These are phyloP conservation scores for Volucella inanis DNA, from an alignment of 2,888 invertebrate genomes.

Conservation along the genomic window DNA sequence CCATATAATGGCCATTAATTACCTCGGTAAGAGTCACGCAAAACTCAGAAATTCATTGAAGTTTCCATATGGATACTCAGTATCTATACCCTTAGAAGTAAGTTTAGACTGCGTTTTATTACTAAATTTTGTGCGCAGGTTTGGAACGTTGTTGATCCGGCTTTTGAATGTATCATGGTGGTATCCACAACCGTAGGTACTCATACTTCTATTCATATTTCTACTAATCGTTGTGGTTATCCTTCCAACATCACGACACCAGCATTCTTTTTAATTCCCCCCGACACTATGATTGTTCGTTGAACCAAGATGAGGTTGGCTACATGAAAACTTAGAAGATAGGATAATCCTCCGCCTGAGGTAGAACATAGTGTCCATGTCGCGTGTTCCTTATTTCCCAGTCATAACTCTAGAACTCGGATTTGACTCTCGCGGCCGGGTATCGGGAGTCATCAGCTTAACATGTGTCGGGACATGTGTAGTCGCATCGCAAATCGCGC, in stretches of 20 bases:
- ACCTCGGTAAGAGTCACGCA: constrained; percentile 64
- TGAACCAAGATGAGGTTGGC: constrained; percentile 8
- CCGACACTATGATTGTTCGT: constrained; percentile 36
- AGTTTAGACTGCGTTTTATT: constrained; percentile 64
- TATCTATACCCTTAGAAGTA: constrained; percentile 43
- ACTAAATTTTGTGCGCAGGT: constrained; percentile 44
- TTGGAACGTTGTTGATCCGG: constrained; percentile 4
- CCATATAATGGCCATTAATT: constrained; percentile 71
- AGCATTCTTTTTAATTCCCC: constrained; percentile 15
- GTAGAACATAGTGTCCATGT: constrained; percentile 40
- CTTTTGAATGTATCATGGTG: constrained; percentile 37
- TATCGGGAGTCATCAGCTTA: constrained; percentile 68
- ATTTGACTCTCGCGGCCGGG: constrained; percentile 63
- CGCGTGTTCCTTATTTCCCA: constrained; percentile 71
- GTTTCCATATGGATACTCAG: too few species aligned
- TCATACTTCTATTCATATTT: too few species aligned
- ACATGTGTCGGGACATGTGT: constrained; percentile 71
- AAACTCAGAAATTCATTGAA: constrained; percentile 18
- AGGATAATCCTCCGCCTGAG: neutral
- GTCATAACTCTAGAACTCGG: constrained; percentile 66
- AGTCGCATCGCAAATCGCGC: constrained; percentile 22
- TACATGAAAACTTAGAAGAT: too few species aligned
- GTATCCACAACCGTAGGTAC: constrained; percentile 18
- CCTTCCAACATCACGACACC: constrained; percentile 41
- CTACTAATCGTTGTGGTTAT: neutral